Percentiles rank a stretch among this genome's conserved stretches.
Conservation (phyloP, 2,113 vertebrate genomes). For the Macheiramphus alcinus region DNA sequence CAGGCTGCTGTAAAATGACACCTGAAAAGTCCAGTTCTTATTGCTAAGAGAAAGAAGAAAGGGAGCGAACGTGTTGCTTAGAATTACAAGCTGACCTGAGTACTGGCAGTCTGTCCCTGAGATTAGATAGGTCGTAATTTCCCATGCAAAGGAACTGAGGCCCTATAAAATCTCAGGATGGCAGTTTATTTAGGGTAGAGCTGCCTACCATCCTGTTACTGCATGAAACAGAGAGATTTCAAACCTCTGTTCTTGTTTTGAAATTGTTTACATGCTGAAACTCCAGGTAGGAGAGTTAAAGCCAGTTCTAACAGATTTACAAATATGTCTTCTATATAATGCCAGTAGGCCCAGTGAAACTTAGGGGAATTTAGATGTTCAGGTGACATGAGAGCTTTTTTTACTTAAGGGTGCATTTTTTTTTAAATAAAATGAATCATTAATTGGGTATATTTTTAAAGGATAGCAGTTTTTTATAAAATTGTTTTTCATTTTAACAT, state of each 20-base stretch:
- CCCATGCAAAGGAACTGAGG: background rate
- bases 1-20: background rate
- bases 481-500: background rate
- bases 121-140: background rate
- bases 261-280: background rate
- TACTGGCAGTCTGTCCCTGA: background rate
- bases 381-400: background rate
- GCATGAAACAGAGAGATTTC: background rate
- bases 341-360: background rate
- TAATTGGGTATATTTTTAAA: background rate
- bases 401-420: background rate
- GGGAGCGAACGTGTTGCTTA: background rate
- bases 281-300: background rate
- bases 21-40: background rate
- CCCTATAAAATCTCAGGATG: background rate
- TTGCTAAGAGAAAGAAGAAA: background rate
- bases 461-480: background rate
- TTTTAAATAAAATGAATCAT: background rate
- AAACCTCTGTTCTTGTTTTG: background rate
- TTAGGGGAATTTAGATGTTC: background rate
- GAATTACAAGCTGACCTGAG: background rate
- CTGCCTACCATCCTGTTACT: background rate
- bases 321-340: background rate
- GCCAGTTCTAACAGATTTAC: background rate
- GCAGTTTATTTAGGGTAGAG: background rate